Conservation (phyloP, 2,113 vertebrate genomes). For the Formicarius rufipectus region DNA sequence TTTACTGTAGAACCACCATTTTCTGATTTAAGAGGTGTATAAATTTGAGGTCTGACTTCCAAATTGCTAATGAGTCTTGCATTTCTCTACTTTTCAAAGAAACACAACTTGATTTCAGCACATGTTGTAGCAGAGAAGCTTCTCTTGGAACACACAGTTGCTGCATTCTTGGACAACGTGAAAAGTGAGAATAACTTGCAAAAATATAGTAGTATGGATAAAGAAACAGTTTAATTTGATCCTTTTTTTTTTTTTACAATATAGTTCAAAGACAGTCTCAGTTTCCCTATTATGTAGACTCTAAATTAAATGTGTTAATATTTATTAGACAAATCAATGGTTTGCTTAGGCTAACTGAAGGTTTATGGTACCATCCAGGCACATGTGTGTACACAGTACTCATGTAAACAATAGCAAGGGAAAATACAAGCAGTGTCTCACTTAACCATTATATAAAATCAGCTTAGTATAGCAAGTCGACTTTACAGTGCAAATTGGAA, state of each 20-base stretch:
- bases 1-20: neutral
- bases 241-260: slow-evolving; percentile 26
- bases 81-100: neutral
- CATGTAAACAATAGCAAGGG: slow-evolving; percentile 56
- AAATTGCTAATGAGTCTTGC: neutral
- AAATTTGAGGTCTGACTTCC: neutral
- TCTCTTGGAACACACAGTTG: neutral
- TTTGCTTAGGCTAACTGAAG: slow-evolving; percentile 44
- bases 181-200: slow-evolving; percentile 30
- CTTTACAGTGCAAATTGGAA: slow-evolving; percentile 53
- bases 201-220: slow-evolving; percentile 51
- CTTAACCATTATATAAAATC: slow-evolving; percentile 33
- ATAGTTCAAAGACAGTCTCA: slow-evolving; percentile 54
- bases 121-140: neutral
- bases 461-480: slow-evolving; percentile 17
- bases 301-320: slow-evolving; percentile 45
- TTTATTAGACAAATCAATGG: slow-evolving; percentile 54
- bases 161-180: neutral
- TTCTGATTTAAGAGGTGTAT: neutral
- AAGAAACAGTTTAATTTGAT: slow-evolving; percentile 65
- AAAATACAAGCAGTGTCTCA: slow-evolving; percentile 55
- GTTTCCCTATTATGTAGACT: slow-evolving; percentile 42
- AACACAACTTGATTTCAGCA: neutral
- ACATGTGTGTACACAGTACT: slow-evolving; percentile 59
- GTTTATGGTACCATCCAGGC: slow-evolving; percentile 46